phyloP scores from a whole-genome alignment of 2,797 vertebrate species.

The Sebastes diploproa region DNA sequence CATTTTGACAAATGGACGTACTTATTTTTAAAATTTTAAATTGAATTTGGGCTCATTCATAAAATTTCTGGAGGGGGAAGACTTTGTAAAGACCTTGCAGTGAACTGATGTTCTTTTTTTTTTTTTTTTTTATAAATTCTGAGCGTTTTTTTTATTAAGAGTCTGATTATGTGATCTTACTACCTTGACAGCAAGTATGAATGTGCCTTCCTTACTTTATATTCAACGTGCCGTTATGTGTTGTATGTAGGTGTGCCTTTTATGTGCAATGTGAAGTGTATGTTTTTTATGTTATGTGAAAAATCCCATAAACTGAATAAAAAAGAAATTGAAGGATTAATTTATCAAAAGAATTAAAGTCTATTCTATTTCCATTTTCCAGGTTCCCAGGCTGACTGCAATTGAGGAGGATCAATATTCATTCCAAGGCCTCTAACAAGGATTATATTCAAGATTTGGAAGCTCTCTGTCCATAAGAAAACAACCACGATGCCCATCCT shows the following conservation, averaged over 20 bases:
- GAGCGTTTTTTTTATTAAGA: too few species aligned
- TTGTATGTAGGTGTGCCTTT: neutral
- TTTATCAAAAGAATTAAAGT: neutral
- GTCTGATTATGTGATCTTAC: neutral
- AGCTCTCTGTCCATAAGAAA: neutral
- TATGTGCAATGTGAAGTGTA: too few species aligned
- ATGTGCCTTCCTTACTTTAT: too few species aligned
- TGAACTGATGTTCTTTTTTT: too few species aligned
- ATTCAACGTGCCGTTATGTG: too few species aligned
- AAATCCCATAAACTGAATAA: too few species aligned
- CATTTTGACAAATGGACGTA: neutral
- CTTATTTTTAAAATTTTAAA: neutral
- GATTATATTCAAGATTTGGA: neutral
- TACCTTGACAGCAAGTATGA: too few species aligned
- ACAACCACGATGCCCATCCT: slow-evolving; percentile 90
- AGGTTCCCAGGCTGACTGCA: slow-evolving; percentile 52
- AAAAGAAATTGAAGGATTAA: neutral
- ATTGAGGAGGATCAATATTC: slow-evolving; percentile 30
- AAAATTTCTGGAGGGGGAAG: too few species aligned
- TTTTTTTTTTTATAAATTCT: too few species aligned
- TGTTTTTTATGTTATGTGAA: too few species aligned
- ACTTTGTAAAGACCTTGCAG: too few species aligned
- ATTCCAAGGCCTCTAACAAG: neutral
- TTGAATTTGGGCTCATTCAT: neutral
- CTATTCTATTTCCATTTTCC: slow-evolving; percentile 18